Percentiles rank a stretch among this genome's conserved stretches.
These are phyloP conservation scores for Toxotes chatareus DNA, from an alignment of 2,113 vertebrate genomes.

Conservation along the genomic window DNA sequence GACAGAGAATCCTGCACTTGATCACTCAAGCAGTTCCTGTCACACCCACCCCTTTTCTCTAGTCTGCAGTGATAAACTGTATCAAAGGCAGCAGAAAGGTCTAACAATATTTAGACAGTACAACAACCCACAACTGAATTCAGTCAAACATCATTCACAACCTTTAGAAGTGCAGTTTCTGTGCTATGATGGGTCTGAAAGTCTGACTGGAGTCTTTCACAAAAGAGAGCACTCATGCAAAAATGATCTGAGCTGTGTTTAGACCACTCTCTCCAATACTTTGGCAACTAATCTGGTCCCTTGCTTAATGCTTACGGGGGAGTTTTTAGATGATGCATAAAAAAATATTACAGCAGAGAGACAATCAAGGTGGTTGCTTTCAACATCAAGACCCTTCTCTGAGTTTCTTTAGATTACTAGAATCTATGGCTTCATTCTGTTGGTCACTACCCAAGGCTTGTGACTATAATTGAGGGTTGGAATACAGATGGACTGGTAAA, in stretches of 20 bases:
- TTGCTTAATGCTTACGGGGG: not conserved
- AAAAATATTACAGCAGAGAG: not conserved
- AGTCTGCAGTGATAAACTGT: not conserved
- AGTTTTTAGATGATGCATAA: not conserved
- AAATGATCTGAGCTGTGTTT: not conserved
- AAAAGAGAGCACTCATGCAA: not conserved
- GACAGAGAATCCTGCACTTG: not conserved
- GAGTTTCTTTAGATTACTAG: not conserved
- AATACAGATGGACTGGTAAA: constrained; percentile 39
- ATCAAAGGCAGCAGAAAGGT: constrained; percentile 1
- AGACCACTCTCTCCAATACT: not conserved
- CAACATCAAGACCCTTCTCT: not conserved
- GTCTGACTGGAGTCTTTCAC: not conserved
- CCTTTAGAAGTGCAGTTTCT: not conserved
- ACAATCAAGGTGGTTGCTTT: not conserved
- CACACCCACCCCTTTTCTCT: not conserved
- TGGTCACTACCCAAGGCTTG: constrained; percentile 13
- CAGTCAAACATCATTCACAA: not conserved
- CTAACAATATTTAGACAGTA: not conserved
- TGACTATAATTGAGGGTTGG: constrained; percentile 30
- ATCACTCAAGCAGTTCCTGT: not conserved
- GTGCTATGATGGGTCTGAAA: not conserved
- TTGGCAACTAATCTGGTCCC: not conserved
- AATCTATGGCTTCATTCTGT: constrained; percentile 1
- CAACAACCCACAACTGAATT: not conserved